Conservation (phyloP, 1,140 invertebrate genomes). For the Lucilia cuprina region DNA sequence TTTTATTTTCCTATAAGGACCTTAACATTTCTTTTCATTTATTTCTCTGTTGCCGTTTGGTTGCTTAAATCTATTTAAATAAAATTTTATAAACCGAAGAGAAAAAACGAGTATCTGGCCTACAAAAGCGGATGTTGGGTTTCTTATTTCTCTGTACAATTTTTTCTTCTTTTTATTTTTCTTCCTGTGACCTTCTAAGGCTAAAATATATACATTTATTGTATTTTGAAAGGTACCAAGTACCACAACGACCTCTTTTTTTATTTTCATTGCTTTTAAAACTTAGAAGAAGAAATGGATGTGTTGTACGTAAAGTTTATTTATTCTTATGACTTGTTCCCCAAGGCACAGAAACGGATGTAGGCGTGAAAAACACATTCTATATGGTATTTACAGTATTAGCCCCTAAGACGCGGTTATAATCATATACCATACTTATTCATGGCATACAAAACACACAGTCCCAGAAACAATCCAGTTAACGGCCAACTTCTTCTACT, state of each 20-base stretch:
- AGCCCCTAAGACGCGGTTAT: constrained; percentile 17
- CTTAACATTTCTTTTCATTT: not conserved
- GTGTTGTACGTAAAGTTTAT: constrained; percentile 3
- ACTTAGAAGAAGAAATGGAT: not conserved
- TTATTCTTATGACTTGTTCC: constrained; percentile 34
- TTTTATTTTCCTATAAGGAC: not conserved
- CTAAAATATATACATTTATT: not conserved
- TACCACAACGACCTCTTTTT: constrained; percentile 24
- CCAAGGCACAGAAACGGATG: constrained; percentile 19
- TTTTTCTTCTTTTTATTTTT: not conserved
- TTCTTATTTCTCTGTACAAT: not conserved
- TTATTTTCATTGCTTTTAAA: too few relatives aligned
- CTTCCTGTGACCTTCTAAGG: not conserved
- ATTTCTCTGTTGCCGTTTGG: not conserved
- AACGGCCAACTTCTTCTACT: constrained; percentile 9
- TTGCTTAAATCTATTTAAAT: not conserved
- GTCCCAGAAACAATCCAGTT: not conserved
- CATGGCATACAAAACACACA: not conserved
- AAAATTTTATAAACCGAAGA: not conserved
- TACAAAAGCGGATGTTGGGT: not conserved
- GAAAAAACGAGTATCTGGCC: not conserved
- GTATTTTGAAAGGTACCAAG: constrained; percentile 20
- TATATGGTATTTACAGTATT: constrained; percentile 27
- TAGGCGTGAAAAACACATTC: constrained; percentile 32
- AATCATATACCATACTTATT: not conserved